These are phyloP conservation scores for Casuarius casuarius DNA, from an alignment of 2,113 vertebrate genomes.

Conservation along the genomic window DNA sequence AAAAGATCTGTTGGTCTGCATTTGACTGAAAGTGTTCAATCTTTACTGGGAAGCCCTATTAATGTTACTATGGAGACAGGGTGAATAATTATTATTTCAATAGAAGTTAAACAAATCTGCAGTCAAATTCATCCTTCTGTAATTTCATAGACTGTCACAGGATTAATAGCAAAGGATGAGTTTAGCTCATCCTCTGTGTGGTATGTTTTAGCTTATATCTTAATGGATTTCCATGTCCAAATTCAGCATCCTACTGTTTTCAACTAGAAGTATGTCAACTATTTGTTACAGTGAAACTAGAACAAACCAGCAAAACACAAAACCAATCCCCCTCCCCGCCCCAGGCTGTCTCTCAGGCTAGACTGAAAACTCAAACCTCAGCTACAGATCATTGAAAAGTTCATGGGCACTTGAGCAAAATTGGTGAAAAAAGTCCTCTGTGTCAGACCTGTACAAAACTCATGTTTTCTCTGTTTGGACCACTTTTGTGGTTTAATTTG, in stretches of 20 bases:
- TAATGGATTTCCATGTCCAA: not conserved
- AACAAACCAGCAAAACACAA: conserved; percentile 22
- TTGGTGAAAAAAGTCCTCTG: not conserved
- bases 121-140: conserved; percentile 28
- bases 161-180: not conserved
- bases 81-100: not conserved
- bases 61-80: not conserved
- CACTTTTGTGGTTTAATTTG: not conserved
- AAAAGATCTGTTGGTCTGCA: conserved; percentile 71
- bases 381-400: not conserved
- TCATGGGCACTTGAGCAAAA: not conserved
- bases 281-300: conserved; percentile 20
- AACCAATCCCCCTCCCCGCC: not conserved
- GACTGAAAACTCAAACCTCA: not conserved
- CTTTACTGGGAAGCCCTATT: conserved; percentile 76
- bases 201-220: not conserved
- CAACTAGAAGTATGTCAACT: conserved; percentile 12
- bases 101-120: conserved; percentile 45
- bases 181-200: not conserved
- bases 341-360: not conserved
- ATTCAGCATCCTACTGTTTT: not conserved
- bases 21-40: conserved; percentile 73
- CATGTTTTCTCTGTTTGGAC: not conserved
- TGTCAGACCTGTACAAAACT: not conserved
- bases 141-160: not conserved